Base-by-base conservation (phyloP, 2,797 vertebrate genomes). In the Rhinichthys osculus region DNA sequence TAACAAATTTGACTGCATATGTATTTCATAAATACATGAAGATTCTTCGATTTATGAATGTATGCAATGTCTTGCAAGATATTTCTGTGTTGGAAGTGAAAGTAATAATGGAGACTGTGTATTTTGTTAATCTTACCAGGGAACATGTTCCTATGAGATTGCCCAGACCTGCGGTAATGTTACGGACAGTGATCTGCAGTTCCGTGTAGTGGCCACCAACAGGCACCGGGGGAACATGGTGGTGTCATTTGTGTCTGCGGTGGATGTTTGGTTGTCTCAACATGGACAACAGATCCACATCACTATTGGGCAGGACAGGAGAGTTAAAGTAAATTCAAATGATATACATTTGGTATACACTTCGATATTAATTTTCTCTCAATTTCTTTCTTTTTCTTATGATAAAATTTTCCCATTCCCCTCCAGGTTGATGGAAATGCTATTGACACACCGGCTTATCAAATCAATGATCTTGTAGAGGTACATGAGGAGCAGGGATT, bases 131-230 rank as follows among this genome's bases (percentile, higher is more conserved):
- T 33, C 5, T 3, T 16, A 42, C 50, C 91, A 95, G 92, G 96
- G 96, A 7, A 92, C 93, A 62, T 96, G 96, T 35, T 91, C 94
- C 40, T 96, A 97, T 13, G 73, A 92, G 83, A 89, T 96, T 33
- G 38, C 92, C 6, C 88, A 93, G 81, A 94, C 92, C n/a, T 91
- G 90, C 1, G 78, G 77, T 19, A 81, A 3, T 10, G 67, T 88
- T 0, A 10, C 38, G 3, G 27, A 59, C 1, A 86, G 72, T 30
- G 90, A 88, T 17, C 86, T 89, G 0, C 83, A 85, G 52, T 96
- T 95, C 78, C 86, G 67, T 1, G 89, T 94, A 4, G 89, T 90
- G 17, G 93, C 90, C 14, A 92, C 93, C 21, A 95, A 94, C 73
- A 91, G 89, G 69, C 92, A 94, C 79, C 91, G 92, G 72, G 90